Percentiles rank a stretch among this genome's conserved stretches.
These are phyloP conservation scores for Macropis europaea DNA, from an alignment of 2,888 invertebrate genomes.

Conservation along the genomic window DNA sequence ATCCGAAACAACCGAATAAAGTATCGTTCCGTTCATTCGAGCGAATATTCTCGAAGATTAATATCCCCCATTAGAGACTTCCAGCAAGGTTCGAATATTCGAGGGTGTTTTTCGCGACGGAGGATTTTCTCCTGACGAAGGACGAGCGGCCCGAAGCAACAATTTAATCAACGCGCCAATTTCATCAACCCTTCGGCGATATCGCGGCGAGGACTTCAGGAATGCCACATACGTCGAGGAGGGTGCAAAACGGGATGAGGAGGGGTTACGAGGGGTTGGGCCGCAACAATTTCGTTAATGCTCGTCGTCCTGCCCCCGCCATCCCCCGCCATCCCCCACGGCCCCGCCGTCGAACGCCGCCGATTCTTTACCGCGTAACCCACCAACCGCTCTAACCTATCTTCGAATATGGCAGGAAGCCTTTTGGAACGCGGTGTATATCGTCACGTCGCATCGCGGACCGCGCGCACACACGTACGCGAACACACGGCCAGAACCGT, in stretches of 20 bases:
- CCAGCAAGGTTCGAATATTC: conserved; percentile 19
- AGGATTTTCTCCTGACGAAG: conserved; percentile 26
- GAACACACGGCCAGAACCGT: background rate
- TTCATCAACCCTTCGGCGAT: conserved; percentile 64
- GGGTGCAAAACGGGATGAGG: conserved; percentile 11
- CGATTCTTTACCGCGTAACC: conserved; percentile 55
- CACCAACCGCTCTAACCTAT: conserved; percentile 6
- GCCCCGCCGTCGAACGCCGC: conserved; percentile 23
- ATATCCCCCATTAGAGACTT: conserved; percentile 13
- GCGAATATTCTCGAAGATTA: conserved; percentile 25
- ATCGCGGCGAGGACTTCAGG: conserved; percentile 54
- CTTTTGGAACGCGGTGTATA: conserved; percentile 64
- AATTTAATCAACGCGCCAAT: conserved; percentile 64
- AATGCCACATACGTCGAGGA: conserved; percentile 48
- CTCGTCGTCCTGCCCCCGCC: too few species aligned
- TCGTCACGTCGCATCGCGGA: conserved; percentile 58
- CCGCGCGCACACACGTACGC: background rate
- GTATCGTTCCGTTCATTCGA: too few species aligned
- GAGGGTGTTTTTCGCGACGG: conserved; percentile 13
- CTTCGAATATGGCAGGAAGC: conserved; percentile 42
- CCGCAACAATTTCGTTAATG: conserved; percentile 64
- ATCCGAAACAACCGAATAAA: too few species aligned
- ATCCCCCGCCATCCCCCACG: too few species aligned
- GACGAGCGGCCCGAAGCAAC: conserved; percentile 51
- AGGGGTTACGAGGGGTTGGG: conserved; percentile 6